Conservation (phyloP, 2,888 invertebrate genomes). For the Eurytoma adleriae region DNA sequence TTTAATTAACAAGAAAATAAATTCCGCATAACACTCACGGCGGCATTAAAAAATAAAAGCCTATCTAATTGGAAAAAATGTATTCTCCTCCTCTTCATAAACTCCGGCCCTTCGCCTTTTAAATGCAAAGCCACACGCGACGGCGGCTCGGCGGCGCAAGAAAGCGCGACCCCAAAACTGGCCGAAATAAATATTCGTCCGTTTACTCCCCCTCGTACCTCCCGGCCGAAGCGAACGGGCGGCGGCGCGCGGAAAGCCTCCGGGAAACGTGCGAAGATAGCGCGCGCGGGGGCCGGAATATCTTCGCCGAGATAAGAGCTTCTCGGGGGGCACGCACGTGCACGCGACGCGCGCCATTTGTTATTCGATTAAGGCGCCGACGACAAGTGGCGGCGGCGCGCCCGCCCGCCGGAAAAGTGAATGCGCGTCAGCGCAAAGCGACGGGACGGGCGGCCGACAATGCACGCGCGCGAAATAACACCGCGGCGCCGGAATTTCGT, state of each 20-base stretch:
- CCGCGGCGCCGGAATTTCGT: too few species aligned
- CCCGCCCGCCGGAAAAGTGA: slow-evolving; percentile 9
- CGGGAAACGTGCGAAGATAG: background rate
- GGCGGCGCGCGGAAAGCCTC: background rate
- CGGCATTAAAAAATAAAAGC: too few species aligned
- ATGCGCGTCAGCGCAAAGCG: slow-evolving; percentile 17
- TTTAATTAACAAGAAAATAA: too few species aligned
- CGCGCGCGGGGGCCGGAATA: background rate
- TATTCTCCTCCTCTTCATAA: too few species aligned
- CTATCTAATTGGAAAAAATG: too few species aligned
- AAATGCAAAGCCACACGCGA: background rate
- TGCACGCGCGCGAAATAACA: slow-evolving; percentile 8
- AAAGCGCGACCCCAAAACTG: background rate
- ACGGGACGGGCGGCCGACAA: background rate
- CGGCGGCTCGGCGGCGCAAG: background rate
- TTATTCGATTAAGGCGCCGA: slow-evolving; percentile 48
- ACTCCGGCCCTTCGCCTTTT: too few species aligned
- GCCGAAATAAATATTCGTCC: too few species aligned
- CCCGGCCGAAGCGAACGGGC: background rate
- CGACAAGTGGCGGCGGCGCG: slow-evolving; percentile 19
- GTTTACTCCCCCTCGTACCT: background rate
- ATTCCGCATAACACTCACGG: too few species aligned
- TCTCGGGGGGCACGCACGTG: slow-evolving; percentile 18
- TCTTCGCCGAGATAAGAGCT: slow-evolving; percentile 5
- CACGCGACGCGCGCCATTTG: slow-evolving; percentile 41